Evolutionary conservation across 2,797 vertebrate genomes (phyloP).

Genomic region (Gymnoscopelus braueri): DNA sequence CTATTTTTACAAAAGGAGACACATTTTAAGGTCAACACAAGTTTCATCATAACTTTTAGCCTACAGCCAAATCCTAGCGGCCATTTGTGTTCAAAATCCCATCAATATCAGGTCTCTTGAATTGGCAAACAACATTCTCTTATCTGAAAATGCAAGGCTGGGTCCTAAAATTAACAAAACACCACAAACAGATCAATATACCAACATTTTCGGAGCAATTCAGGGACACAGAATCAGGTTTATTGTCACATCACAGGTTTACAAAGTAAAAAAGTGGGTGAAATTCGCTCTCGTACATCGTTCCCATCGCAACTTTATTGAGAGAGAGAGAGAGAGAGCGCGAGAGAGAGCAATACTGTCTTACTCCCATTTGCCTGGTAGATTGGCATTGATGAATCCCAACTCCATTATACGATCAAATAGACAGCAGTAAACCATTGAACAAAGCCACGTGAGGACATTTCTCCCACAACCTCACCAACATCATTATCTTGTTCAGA

Average conservation of each 20-base stretch:
- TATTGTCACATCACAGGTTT: too few species aligned
- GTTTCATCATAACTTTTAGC: background rate
- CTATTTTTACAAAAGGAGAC: too few species aligned
- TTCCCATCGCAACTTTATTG: too few species aligned
- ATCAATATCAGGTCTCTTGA: background rate
- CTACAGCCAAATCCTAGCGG: background rate
- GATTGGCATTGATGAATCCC: slow-evolving; percentile 70
- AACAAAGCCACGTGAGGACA: slow-evolving; percentile 69
- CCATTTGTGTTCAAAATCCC: background rate
- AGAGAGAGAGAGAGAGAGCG: background rate
- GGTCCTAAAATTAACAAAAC: background rate
- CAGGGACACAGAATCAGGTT: too few species aligned
- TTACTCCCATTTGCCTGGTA: slow-evolving; percentile 73
- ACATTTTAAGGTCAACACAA: background rate
- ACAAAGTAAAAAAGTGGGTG: too few species aligned
- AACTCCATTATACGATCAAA: slow-evolving; percentile 74
- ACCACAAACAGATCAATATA: background rate
- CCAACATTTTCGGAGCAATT: slow-evolving; percentile 11
- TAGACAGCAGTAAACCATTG: slow-evolving; percentile 42
- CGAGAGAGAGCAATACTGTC: slow-evolving; percentile 44
- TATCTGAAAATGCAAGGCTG: background rate
- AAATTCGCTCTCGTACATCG: too few species aligned
- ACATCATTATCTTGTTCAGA: slow-evolving; percentile 29
- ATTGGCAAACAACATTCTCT: background rate
- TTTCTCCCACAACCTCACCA: slow-evolving; percentile 53